Evolutionary conservation across 2,797 vertebrate species (phyloP).

Genomic region (Parauchenoglanis punctatus): DNA sequence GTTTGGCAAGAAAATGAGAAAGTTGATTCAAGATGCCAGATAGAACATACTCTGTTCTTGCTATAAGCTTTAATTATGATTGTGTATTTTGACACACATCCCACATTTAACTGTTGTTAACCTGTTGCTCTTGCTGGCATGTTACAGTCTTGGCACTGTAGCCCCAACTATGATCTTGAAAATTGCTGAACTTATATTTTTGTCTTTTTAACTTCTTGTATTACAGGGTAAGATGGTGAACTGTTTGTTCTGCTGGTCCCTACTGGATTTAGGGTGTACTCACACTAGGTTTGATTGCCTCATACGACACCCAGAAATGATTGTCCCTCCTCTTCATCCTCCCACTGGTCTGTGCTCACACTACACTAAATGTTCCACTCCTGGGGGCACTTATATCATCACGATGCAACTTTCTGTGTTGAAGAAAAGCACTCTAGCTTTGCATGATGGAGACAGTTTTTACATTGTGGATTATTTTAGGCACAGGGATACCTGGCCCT

Average conservation of each 20-base stretch:
- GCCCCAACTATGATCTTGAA: not conserved
- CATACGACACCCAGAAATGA: no score
- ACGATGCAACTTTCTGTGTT: no score
- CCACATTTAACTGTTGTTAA: not conserved
- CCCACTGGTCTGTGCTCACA: no score
- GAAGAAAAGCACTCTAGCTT: no score
- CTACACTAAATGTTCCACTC: no score
- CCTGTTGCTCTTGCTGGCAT: not conserved
- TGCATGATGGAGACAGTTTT: no score
- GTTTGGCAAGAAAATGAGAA: not conserved
- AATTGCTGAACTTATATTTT: not conserved
- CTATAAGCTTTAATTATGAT: not conserved
- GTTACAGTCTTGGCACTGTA: not conserved
- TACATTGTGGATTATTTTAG: no score
- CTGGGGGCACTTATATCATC: no score
- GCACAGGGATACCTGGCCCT: no score
- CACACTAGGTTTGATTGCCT: no score
- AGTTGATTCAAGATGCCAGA: not conserved
- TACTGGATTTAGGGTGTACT: no score
- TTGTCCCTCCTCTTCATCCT: no score
- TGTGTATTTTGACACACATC: not conserved
- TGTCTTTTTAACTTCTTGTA: not conserved
- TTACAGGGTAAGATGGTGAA: not conserved
- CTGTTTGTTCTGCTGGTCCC: not conserved
- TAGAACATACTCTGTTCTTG: not conserved